These are phyloP conservation scores for Papilio helenus DNA, from an alignment of 1,140 invertebrate genomes.

Conservation along the genomic window DNA sequence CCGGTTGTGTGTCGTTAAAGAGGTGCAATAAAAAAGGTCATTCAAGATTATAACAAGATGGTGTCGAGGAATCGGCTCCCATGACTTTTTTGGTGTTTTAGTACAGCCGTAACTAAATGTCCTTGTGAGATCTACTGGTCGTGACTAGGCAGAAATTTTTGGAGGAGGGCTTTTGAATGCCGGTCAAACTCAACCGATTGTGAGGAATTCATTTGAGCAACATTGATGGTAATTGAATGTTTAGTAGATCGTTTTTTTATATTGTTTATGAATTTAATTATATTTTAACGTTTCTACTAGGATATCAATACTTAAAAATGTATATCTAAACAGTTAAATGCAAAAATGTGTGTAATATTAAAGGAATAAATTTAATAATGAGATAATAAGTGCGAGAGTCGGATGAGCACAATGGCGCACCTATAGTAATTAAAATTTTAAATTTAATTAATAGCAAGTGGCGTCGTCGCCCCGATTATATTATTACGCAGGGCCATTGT, in stretches of 20 bases:
- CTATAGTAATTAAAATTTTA: constrained; percentile 73
- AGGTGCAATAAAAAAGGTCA: constrained; percentile 59
- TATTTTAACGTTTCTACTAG: background rate
- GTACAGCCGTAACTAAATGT: constrained; percentile 62
- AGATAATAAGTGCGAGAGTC: constrained; percentile 34
- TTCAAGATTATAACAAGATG: constrained; percentile 57
- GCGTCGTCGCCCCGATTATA: constrained; percentile 72
- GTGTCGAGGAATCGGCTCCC: constrained; percentile 67
- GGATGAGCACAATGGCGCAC: constrained; percentile 48
- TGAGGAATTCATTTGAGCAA: constrained; percentile 34
- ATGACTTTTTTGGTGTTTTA: constrained; percentile 71
- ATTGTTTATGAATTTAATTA: too few species aligned
- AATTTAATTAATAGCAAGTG: constrained; percentile 79
- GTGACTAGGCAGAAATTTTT: constrained; percentile 52
- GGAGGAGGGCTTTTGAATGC: constrained; percentile 43
- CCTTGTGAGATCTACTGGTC: constrained; percentile 58
- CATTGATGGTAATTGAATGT: constrained; percentile 36
- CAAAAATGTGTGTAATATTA: constrained; percentile 27
- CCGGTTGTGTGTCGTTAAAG: constrained; percentile 52
- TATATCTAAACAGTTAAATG: background rate
- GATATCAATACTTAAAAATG: background rate
- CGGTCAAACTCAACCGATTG: constrained; percentile 17
- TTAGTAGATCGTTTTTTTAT: background rate
- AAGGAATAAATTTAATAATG: constrained; percentile 34
- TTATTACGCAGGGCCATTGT: constrained; percentile 71